Evolutionary conservation across 2,888 invertebrate genomes (phyloP).

Genomic region (Julus scandinavius): DNA sequence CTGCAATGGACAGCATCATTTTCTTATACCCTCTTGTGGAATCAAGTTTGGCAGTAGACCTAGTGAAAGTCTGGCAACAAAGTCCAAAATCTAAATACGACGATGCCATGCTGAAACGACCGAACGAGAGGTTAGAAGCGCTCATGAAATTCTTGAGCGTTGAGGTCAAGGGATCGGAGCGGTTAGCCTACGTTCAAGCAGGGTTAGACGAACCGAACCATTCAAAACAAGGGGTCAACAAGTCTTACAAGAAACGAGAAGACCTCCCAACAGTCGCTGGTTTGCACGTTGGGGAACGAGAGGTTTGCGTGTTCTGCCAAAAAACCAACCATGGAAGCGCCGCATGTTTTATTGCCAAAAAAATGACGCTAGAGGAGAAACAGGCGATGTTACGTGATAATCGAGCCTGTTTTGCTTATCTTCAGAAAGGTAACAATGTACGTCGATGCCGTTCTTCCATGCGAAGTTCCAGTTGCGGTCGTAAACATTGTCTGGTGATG

Average conservation of each 20-base stretch:
- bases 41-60: neutral
- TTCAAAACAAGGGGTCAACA: neutral
- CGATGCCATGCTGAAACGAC: neutral
- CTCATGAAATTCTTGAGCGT: neutral
- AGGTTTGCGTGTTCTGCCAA: neutral
- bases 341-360: neutral
- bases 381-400: neutral
- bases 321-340: neutral
- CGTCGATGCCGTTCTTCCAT: no score
- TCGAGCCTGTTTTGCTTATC: no score
- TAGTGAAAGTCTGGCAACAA: neutral
- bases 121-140: neutral
- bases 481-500: no score
- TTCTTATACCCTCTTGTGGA: neutral
- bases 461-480: no score
- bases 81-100: neutral
- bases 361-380: neutral
- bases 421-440: no score
- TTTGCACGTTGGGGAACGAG: neutral
- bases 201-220: neutral
- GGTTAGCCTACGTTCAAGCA: neutral
- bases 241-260: neutral
- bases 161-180: neutral
- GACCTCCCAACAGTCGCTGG: neutral
- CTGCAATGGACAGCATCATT: neutral